Base-by-base conservation (phyloP, 2,888 invertebrate genomes). In the Tetragnatha montana region DNA sequence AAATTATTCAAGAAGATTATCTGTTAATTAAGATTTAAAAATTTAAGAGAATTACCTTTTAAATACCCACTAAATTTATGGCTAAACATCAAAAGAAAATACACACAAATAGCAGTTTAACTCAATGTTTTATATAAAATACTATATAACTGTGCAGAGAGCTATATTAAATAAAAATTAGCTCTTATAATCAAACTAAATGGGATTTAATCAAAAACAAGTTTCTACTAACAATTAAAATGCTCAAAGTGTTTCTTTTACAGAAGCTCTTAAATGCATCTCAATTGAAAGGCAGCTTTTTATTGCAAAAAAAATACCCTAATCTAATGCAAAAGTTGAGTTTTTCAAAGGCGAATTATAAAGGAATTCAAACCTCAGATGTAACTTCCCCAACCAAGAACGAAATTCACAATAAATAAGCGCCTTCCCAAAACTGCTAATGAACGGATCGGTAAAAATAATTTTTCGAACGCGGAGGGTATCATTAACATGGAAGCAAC, bases 371-470 rank as follows among this genome's bases (percentile, higher is more conserved):
- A 76, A 19, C 50, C 21, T 21, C 50, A 76, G 50, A 78, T 60
- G 60, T 78, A 78, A 51, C 60, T 78, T 21, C 8, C 60, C 6
- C 78, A 7, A 60, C 35, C 21, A 49, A n/a, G 35, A 75, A n/a
- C 49, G 17, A 35, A 22, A 47, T 17, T 35, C 35, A 8, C 35
- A 47, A n/a, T 73, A 73, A 76, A 84, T 47, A 85, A 78, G 79
- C 51, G 51, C 79, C 10, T 51, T 22, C 85, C n/a, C 19, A 51
- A 49, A 69, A 49, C 19, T 71, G 71, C 78, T 85, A 85, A 85
- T 85, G 85, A 85, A 69, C 22, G 51, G 51, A 10, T 21, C 49
- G 79, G 76, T 85, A 71, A 78, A 85, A 79, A 78, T 79, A 51
- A 85, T 79, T 85, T 71, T 22, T 71, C 22, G 22, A 78, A 50